Evolutionary conservation across 2,888 invertebrate genomes (phyloP).

Genomic region (Macrosiphum euphorbiae): DNA sequence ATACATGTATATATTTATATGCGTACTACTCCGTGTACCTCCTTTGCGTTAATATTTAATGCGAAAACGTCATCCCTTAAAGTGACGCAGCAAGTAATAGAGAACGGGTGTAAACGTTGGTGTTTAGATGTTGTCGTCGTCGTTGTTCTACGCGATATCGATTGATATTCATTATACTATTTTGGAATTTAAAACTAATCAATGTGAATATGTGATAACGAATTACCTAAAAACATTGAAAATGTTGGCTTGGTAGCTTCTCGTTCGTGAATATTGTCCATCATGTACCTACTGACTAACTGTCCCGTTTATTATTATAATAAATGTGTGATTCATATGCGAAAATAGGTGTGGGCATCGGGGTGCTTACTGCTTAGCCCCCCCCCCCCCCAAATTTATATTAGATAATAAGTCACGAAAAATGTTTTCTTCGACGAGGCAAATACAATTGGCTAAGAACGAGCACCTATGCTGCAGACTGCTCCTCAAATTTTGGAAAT

Average conservation of each 20-base stretch:
- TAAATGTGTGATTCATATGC: too few relatives aligned
- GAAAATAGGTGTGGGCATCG: too few relatives aligned
- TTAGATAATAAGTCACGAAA: too few relatives aligned
- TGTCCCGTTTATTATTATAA: neutral
- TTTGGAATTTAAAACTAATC: neutral
- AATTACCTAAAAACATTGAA: neutral
- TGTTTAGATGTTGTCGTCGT: too few relatives aligned
- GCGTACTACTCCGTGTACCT: too few relatives aligned
- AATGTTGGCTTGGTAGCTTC: neutral
- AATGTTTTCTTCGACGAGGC: too few relatives aligned
- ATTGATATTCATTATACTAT: neutral
- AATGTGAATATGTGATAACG: too few relatives aligned
- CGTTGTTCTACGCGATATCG: neutral
- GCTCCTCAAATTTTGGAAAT: too few relatives aligned
- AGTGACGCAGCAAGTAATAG: neutral
- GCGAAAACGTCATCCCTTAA: slow-evolving; percentile 17
- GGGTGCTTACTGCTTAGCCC: too few relatives aligned
- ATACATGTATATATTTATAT: neutral
- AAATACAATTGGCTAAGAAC: too few relatives aligned
- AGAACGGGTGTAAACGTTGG: neutral
- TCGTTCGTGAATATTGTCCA: neutral
- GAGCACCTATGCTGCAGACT: too few relatives aligned
- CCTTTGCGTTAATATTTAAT: neutral
- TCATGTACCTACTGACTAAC: neutral
- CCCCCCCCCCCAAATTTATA: too few relatives aligned